Conservation (phyloP, 2,797 vertebrate genomes). For the Melanotaenia boesemani region DNA sequence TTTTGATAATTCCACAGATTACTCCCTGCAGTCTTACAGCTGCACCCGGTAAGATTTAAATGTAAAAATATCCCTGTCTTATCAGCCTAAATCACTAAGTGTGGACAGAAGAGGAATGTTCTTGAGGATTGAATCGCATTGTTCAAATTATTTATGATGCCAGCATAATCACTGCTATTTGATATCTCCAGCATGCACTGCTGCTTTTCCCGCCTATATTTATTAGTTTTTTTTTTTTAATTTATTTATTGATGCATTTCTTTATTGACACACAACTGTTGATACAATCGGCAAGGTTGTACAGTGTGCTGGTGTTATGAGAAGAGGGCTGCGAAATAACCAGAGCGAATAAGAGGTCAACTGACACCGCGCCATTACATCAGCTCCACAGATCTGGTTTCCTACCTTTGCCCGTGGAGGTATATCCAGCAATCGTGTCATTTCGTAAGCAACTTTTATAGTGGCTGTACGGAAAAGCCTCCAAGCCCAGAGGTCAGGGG, state of each 20-base stretch:
- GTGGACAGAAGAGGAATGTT: slow-evolving; percentile 22
- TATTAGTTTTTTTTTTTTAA: not conserved
- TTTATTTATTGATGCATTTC: not conserved
- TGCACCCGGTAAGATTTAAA: slow-evolving; percentile 57
- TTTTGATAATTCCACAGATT: slow-evolving; percentile 84
- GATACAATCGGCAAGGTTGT: slow-evolving; percentile 3
- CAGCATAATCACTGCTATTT: slow-evolving; percentile 2
- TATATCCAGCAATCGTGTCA: slow-evolving; percentile 80
- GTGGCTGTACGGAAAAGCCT: slow-evolving; percentile 86
- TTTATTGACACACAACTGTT: not conserved
- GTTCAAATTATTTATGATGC: slow-evolving; percentile 17
- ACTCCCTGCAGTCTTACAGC: slow-evolving; percentile 70
- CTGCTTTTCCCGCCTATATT: not conserved
- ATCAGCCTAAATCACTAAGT: slow-evolving; percentile 42
- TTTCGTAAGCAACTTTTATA: slow-evolving; percentile 88
- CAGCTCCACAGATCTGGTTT: slow-evolving; percentile 79
- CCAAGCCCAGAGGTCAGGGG: slow-evolving; percentile 92
- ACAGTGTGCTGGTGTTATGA: not conserved
- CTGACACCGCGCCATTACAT: slow-evolving; percentile 66
- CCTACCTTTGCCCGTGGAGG: slow-evolving; percentile 63
- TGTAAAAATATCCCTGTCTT: slow-evolving; percentile 50
- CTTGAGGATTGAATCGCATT: slow-evolving; percentile 32
- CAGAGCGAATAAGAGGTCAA: slow-evolving; percentile 50
- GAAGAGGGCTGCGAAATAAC: slow-evolving; percentile 36
- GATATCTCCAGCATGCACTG: slow-evolving; percentile 2